Evolutionary conservation across 2,888 invertebrate genomes (phyloP).

Genomic region (Nephrotoma flavescens): DNA sequence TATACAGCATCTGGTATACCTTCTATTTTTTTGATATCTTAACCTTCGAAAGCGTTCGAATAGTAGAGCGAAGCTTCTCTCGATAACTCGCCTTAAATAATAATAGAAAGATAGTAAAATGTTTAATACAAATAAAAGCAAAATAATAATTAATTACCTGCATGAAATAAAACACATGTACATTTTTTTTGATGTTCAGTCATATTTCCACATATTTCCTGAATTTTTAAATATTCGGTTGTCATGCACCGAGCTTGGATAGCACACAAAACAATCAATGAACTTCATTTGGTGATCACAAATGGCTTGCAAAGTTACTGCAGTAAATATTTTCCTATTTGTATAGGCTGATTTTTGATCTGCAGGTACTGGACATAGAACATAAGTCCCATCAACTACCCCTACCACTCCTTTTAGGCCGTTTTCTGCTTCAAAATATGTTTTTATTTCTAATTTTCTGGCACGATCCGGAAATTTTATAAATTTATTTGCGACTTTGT

Average conservation of each 20-base stretch:
- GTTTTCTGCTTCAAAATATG: not conserved
- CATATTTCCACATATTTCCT: not conserved
- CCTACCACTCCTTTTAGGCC: not conserved
- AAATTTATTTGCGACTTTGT: too few species aligned
- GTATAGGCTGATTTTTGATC: not conserved
- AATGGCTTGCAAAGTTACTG: not conserved
- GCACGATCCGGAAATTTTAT: too few species aligned
- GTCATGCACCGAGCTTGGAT: not conserved
- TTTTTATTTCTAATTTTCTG: too few species aligned
- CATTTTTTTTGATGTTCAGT: not conserved
- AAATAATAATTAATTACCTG: not conserved
- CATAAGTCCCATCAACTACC: not conserved
- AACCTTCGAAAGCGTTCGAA: not conserved
- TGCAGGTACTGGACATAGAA: not conserved
- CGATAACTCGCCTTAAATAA: not conserved
- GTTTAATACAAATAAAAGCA: not conserved
- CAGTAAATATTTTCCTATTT: not conserved
- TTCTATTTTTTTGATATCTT: not conserved
- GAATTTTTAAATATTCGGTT: not conserved
- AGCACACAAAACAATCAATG: not conserved
- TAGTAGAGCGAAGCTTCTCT: not conserved
- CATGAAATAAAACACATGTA: too few species aligned
- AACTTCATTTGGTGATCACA: not conserved
- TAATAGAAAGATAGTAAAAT: not conserved
- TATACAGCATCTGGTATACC: not conserved